Evolutionary conservation across 2,888 invertebrate species (phyloP).

Genomic region (Dicyrtomina minuta): DNA sequence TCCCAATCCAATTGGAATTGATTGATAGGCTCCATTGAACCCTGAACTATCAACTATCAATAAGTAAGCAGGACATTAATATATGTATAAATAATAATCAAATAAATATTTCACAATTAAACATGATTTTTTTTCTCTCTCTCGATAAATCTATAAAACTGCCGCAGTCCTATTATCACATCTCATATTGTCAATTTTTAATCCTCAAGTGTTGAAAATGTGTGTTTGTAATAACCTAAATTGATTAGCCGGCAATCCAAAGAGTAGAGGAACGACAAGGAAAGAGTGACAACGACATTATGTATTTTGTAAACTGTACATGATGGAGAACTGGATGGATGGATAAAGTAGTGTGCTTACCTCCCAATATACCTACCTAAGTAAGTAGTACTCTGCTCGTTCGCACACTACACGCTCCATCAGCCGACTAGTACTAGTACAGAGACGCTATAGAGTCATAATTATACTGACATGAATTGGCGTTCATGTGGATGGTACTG

Average conservation of each 20-base stretch:
- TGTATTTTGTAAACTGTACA: conserved; percentile 4
- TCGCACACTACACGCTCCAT: too few relatives aligned
- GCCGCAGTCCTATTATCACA: not conserved
- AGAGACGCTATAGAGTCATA: too few relatives aligned
- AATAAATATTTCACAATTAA: not conserved
- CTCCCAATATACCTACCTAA: too few relatives aligned
- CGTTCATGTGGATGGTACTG: too few relatives aligned
- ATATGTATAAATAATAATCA: too few relatives aligned
- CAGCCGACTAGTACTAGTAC: too few relatives aligned
- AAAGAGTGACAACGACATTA: conserved; percentile 14
- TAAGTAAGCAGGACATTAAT: too few relatives aligned
- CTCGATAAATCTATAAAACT: not conserved
- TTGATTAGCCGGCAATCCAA: conserved; percentile 5
- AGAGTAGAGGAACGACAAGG: not conserved
- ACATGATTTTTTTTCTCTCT: conserved; percentile 4
- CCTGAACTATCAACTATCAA: too few relatives aligned
- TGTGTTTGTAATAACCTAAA: conserved; percentile 15
- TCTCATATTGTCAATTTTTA: not conserved
- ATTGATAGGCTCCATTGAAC: conserved; percentile 17
- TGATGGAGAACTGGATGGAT: not conserved
- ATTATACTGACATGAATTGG: not conserved
- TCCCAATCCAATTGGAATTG: not conserved
- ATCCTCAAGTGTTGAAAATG: too few relatives aligned
- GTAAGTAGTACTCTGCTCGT: too few relatives aligned
- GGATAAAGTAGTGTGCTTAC: not conserved